phyloP scores from a whole-genome alignment of 2,113 vertebrate species.

The Cyrtonyx montezumae region DNA sequence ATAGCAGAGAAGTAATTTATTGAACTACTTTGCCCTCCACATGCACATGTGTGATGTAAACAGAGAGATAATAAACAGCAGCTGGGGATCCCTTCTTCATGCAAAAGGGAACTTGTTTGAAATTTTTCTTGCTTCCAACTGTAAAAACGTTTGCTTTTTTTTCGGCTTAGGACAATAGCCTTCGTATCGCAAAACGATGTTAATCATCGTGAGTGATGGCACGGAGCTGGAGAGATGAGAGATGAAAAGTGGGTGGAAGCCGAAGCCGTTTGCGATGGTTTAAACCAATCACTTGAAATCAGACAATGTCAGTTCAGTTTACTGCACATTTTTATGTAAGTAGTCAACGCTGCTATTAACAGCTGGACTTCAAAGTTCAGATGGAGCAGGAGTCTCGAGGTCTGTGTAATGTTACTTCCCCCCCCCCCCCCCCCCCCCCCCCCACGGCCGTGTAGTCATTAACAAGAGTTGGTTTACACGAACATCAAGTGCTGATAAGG shows the following conservation, averaged over 20 bases:
- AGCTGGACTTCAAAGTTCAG: slow-evolving; percentile 70
- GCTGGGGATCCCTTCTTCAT: slow-evolving; percentile 63
- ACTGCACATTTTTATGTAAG: slow-evolving; percentile 29
- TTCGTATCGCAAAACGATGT: background rate
- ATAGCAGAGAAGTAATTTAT: slow-evolving; percentile 58
- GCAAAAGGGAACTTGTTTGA: slow-evolving; percentile 40
- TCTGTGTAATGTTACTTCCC: slow-evolving; percentile 51
- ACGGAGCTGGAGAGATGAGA: background rate
- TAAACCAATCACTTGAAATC: background rate
- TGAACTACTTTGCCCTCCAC: slow-evolving; percentile 63
- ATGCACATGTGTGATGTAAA: slow-evolving; percentile 68
- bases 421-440: background rate
- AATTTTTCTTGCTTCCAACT: slow-evolving; percentile 65
- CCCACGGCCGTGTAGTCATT: slow-evolving; percentile 20
- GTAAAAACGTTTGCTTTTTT: slow-evolving; percentile 62
- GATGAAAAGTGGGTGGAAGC: background rate
- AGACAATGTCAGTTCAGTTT: slow-evolving; percentile 47
- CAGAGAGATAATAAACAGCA: slow-evolving; percentile 73
- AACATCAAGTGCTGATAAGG: slow-evolving; percentile 73
- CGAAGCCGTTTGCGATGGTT: background rate
- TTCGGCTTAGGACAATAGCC: background rate
- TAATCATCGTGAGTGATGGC: slow-evolving; percentile 10
- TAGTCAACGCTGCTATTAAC: slow-evolving; percentile 49
- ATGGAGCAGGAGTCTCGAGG: slow-evolving; percentile 28
- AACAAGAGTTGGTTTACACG: slow-evolving; percentile 69